Evolutionary conservation across 1,140 invertebrate species (phyloP), one percentile per base, ranked within the genome.

Genomic region (Augochlora pura): DNA sequence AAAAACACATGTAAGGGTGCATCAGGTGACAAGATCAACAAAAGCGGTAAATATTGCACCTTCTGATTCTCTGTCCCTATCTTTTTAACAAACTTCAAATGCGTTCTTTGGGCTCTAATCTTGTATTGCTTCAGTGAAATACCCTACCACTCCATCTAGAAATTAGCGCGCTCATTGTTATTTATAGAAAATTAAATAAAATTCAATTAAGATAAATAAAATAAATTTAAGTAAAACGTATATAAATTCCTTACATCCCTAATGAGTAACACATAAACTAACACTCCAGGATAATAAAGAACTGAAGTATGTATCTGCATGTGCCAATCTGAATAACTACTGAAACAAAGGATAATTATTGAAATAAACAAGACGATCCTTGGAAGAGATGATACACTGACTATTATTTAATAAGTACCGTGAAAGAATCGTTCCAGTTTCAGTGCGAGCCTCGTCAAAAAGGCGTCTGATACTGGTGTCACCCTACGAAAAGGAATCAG

Each of bases 381-480:
- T n/a, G 52, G 21, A 54, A n/a, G 6, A 5, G 21, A n/a, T n/a
- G 52, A n/a, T n/a, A 18, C 4, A 57, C 2, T n/a, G 54, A 9
- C 6, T n/a, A 9, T 7, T 57, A 9, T 7, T 7, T 57, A n/a
- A 79, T 21, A 27, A 75, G 63, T n/a, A 62, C 25, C 6, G 25
- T 16, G 21, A 25, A 63, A 72, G 18, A 65, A 69, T 80, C 10
- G 57, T 79, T 60, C 8, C 27, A 64, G 54, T 84, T 70, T 62
- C 80, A 89, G 87, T 84, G 5, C 79, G 79, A 71, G 57, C 88
- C 66, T 86, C 83, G 21, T 76, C 81, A 18, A 88, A 88, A 57
- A 83, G 88, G 54, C 86, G 77, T 83, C 82, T 89, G 81, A 88
- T 89, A 85, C 80, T 87, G 83, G 82, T 89, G 86, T 89, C 88